Evolutionary conservation across 1,140 invertebrate genomes (phyloP).

Genomic region (Nylanderia fulva): DNA sequence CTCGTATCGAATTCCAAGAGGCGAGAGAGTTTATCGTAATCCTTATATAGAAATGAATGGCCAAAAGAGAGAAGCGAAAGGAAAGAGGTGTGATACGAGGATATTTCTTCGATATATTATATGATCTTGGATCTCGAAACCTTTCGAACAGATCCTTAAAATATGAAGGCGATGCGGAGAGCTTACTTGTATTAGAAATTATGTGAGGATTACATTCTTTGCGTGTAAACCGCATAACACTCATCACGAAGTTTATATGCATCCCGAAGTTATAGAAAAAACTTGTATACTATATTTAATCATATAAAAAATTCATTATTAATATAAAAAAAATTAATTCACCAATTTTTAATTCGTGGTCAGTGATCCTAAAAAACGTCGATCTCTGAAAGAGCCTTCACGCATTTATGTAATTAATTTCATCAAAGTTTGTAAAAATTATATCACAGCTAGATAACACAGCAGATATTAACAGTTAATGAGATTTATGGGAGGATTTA

Average conservation of each 20-base stretch:
- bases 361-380: too few species aligned
- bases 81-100: constrained; percentile 54
- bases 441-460: background rate
- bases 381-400: too few species aligned
- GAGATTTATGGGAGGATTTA: background rate
- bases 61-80: constrained; percentile 31
- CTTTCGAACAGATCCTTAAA: constrained; percentile 22
- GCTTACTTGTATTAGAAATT: constrained; percentile 48
- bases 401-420: too few species aligned
- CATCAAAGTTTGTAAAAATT: background rate
- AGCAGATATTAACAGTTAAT: background rate
- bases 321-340: background rate
- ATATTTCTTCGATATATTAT: constrained; percentile 6
- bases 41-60: background rate
- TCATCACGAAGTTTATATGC: constrained; percentile 6
- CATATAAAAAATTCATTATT: background rate
- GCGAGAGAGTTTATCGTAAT: background rate
- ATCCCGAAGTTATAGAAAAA: background rate
- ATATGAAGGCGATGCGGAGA: constrained; percentile 54
- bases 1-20: constrained; percentile 11
- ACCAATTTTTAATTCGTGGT: background rate
- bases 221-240: background rate
- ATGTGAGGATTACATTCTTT: constrained; percentile 16
- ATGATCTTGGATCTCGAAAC: constrained; percentile 6
- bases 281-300: background rate